Base-by-base conservation (phyloP, 2,888 invertebrate genomes). In the Oxycera nigricornis region DNA sequence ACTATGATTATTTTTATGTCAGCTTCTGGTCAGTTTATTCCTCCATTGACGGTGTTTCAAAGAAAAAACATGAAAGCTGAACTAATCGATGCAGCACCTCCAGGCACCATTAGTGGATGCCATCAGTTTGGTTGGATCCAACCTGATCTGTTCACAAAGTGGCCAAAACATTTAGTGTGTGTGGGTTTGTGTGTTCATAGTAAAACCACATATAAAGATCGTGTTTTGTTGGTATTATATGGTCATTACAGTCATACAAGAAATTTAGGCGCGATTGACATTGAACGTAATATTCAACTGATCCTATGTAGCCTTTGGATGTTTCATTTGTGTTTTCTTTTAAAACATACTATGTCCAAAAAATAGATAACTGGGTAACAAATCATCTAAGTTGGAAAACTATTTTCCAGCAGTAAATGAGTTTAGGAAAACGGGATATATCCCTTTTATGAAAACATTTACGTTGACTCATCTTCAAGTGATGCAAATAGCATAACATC, bases 141-240 rank as follows among this genome's bases (percentile, higher is more conserved):
- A 74, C 61, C 76, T 22, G 72, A 80, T 22, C 68, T 81, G 1
- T 83, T 82, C 76, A 77, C 80, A 3, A 67, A 80, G 30, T 83
- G 82, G 82, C 77, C 83, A 46, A 65, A 78, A 31, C 81, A 83
- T 77, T 81, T 82, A n/a, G n/a, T n/a, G n/a, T n/a, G n/a, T n/a
- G n/a, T n/a, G n/a, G n/a, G n/a, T n/a, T n/a, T n/a, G n/a, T 62
- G 74, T 79, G 39, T 52, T 74, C 0, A 72, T 67, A 22, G 72
- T 79, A 17, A 80, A 80, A 74, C 79, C 80, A 7, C 73, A 77
- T 70, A 61, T 74, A 65, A 78, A 35, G 73, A 78, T 72, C 77
- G 78, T 61, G 74, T 79, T 55, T 72, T 80, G 31, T 74, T 80
- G 52, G 77, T 81, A 24, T 73, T 79, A 50, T 79, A 81, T 75